Evolutionary conservation across 2,797 vertebrate genomes (phyloP).

Genomic region (Muraenolepis orangiensis): DNA sequence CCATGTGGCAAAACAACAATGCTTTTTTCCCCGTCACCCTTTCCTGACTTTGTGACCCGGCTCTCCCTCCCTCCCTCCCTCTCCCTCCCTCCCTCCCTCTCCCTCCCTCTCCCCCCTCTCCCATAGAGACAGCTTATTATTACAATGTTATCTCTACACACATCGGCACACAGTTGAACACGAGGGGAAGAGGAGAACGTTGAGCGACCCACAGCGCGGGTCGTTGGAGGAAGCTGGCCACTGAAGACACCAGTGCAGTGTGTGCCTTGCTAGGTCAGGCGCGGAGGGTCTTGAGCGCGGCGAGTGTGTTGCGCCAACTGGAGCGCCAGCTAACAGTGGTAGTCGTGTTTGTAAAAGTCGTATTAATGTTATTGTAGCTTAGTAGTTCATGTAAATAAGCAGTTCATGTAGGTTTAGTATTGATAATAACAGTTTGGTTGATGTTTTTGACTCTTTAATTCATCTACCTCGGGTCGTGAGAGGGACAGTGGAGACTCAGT

Average conservation of each 20-base stretch:
- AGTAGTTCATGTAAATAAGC: not conserved
- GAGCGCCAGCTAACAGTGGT: not conserved
- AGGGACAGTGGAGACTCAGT: no score
- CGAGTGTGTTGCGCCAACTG: no score
- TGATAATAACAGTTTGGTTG: not conserved
- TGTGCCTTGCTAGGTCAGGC: not conserved
- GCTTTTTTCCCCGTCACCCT: not conserved
- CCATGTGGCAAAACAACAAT: not conserved
- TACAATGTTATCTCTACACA: not conserved
- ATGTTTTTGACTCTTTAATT: no score
- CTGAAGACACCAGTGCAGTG: not conserved
- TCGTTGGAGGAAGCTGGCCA: not conserved
- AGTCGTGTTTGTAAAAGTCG: not conserved
- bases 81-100: no score
- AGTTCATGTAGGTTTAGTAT: not conserved
- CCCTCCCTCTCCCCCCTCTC: no score
- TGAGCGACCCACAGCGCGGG: not conserved
- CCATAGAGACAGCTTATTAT: not conserved
- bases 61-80: no score
- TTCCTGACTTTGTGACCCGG: not conserved
- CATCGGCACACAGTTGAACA: not conserved
- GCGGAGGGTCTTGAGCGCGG: not conserved
- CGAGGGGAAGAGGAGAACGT: not conserved
- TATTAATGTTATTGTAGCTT: not conserved
- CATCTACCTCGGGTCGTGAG: no score